phyloP scores from a whole-genome alignment of 1,140 invertebrate species.

The Pachypsylla venusta region DNA sequence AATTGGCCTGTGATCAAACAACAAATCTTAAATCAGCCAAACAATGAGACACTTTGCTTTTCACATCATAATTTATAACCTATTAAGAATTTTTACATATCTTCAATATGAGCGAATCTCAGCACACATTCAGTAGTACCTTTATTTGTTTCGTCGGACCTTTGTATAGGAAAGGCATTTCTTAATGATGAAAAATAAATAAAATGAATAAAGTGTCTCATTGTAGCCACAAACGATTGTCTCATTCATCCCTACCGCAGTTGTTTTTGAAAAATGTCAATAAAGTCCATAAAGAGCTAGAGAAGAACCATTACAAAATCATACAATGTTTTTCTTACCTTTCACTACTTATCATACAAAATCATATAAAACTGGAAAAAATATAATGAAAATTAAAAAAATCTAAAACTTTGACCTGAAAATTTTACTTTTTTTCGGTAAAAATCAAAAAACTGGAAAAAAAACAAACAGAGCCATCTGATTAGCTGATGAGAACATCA shows the following conservation, averaged over 20 bases:
- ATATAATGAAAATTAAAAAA: background rate
- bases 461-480: too few relatives aligned
- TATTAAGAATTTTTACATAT: background rate
- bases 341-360: background rate
- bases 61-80: background rate
- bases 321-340: background rate
- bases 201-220: background rate
- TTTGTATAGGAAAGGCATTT: too few relatives aligned
- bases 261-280: background rate
- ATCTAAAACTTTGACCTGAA: background rate
- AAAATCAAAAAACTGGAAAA: slow-evolving; percentile 4
- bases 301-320: too few relatives aligned
- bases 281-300: too few relatives aligned
- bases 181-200: too few relatives aligned
- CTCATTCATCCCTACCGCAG: background rate
- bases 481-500: background rate
- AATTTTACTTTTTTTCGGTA: background rate
- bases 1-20: too few relatives aligned
- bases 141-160: too few relatives aligned
- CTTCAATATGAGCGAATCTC: background rate
- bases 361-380: background rate
- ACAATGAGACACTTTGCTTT: too few relatives aligned
- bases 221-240: background rate
- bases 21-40: too few relatives aligned
- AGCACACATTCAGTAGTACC: background rate